These are phyloP conservation scores for Drosophila kohkoa DNA, from an alignment of 1,140 invertebrate species.

Conservation along the genomic window DNA sequence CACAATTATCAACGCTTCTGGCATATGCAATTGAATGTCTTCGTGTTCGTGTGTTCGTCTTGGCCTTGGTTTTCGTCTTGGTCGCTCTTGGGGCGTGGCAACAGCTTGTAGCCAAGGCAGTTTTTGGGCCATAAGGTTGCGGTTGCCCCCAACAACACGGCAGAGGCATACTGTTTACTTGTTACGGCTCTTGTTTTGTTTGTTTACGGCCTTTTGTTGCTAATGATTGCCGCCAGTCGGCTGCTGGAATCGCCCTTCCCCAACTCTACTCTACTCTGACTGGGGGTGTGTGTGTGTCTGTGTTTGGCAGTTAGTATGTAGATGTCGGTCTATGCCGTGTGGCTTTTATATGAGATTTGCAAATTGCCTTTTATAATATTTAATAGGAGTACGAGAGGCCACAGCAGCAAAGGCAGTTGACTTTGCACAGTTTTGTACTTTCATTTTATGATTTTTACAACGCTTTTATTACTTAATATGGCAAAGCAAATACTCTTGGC, in stretches of 20 bases:
- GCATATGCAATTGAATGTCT: constrained; percentile 73
- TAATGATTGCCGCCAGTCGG: constrained; percentile 66
- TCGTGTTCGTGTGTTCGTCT: background rate
- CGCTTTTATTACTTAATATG: constrained; percentile 74
- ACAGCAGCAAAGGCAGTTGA: constrained; percentile 19
- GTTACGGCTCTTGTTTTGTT: constrained; percentile 49
- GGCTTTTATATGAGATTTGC: constrained; percentile 74
- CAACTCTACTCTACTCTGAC: background rate
- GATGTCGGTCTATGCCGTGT: constrained; percentile 53
- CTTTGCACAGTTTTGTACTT: constrained; percentile 53
- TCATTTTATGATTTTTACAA: constrained; percentile 72
- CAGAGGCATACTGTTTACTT: constrained; percentile 41
- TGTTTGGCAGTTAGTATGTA: constrained; percentile 41
- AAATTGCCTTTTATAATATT: constrained; percentile 80
- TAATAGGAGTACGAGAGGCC: constrained; percentile 47
- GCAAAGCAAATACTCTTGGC: constrained; percentile 50
- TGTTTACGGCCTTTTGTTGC: constrained; percentile 61
- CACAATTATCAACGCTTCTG: constrained; percentile 64
- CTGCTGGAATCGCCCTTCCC: constrained; percentile 3
- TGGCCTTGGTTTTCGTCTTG: background rate
- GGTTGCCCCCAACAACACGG: constrained; percentile 46
- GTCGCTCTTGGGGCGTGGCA: constrained; percentile 16
- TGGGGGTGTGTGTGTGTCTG: constrained; percentile 28
- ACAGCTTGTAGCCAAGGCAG: constrained; percentile 52
- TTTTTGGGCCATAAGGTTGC: constrained; percentile 45